Conservation (phyloP, 1,140 invertebrate genomes). For the Tetragonula clypearis region DNA sequence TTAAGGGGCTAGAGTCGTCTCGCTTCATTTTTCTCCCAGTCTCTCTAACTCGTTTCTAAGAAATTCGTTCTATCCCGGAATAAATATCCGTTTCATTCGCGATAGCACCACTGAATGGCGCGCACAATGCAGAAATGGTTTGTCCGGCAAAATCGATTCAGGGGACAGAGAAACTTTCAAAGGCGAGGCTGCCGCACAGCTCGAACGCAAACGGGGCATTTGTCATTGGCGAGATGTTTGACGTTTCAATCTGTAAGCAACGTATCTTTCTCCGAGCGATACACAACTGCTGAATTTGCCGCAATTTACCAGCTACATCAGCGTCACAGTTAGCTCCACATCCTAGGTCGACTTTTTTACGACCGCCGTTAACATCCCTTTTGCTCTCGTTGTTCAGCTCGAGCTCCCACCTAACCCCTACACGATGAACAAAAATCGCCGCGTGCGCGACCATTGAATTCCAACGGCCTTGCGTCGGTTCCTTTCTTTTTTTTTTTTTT, state of each 20-base stretch:
- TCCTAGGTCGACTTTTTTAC: neutral
- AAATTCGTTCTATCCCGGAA: neutral
- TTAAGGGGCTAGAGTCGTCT: too few species aligned
- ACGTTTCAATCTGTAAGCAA: neutral
- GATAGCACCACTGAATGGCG: neutral
- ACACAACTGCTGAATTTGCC: neutral
- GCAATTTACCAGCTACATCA: neutral
- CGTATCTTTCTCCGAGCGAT: neutral
- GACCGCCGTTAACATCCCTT: slow-evolving; percentile 4
- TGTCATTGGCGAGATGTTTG: neutral
- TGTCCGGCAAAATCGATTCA: neutral
- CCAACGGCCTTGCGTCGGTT: neutral
- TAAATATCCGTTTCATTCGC: neutral
- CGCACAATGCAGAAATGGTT: neutral
- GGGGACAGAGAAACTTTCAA: neutral
- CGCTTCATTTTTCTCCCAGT: too few species aligned
- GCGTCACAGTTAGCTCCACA: neutral
- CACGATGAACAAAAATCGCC: neutral
- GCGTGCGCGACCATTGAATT: neutral
- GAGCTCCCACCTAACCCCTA: too few species aligned
- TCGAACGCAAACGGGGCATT: neutral
- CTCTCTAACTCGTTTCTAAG: too few species aligned
- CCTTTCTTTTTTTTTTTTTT: neutral
- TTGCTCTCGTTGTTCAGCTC: neutral
- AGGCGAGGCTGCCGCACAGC: neutral